Conservation (phyloP, 2,888 invertebrate species). For the Noctua janthina region DNA sequence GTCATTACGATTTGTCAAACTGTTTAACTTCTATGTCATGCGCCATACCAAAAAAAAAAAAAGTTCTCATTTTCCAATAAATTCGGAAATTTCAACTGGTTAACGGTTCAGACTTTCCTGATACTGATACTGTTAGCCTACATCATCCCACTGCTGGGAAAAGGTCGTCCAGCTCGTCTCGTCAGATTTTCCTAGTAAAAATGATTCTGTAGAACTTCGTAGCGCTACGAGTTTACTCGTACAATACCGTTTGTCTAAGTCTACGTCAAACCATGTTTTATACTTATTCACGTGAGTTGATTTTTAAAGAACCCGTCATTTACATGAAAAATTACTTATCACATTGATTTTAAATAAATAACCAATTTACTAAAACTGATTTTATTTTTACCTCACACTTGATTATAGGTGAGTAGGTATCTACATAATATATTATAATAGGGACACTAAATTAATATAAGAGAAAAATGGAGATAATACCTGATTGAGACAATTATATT, state of each 20-base stretch:
- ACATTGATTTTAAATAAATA: conserved; percentile 60
- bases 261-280: conserved; percentile 19
- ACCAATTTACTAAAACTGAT: conserved; percentile 46
- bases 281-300: conserved; percentile 42
- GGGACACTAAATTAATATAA: conserved; percentile 13
- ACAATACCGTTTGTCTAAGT: conserved; percentile 13
- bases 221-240: background rate
- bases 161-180: too few species aligned
- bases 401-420: conserved; percentile 29
- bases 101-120: background rate
- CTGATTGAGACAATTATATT: conserved; percentile 17
- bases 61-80: background rate
- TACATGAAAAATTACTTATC: conserved; percentile 58
- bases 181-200: background rate
- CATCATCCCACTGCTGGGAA: too few species aligned
- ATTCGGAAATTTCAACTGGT: background rate
- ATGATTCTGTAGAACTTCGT: conserved; percentile 7
- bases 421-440: conserved; percentile 27
- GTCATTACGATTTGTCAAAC: background rate
- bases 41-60: background rate
- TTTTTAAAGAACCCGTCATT: conserved; percentile 55
- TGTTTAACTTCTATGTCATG: background rate
- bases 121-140: too few species aligned
- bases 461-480: conserved; percentile 21
- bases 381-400: conserved; percentile 38